Conservation (phyloP, 2,888 invertebrate genomes). For the Lutraria lutraria region DNA sequence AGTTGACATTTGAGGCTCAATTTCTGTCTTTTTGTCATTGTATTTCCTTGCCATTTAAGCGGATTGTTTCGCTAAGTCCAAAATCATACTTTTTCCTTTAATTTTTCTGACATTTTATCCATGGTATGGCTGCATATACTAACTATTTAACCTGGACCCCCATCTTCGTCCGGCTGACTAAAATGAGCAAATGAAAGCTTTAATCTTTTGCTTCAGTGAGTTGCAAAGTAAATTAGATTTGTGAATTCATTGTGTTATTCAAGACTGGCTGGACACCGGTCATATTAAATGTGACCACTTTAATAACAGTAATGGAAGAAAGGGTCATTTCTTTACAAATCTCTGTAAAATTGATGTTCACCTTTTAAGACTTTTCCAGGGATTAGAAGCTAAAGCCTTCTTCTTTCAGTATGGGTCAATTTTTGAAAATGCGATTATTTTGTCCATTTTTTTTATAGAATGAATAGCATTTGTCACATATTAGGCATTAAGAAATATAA, state of each 20-base stretch:
- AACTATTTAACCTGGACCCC: neutral
- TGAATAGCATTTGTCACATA: no score
- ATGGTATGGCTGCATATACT: neutral
- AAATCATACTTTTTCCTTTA: neutral
- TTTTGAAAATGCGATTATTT: neutral
- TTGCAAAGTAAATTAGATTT: slow-evolving; percentile 47
- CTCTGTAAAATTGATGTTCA: slow-evolving; percentile 32
- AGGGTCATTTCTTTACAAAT: slow-evolving; percentile 35
- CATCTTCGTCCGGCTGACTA: neutral
- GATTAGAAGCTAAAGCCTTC: slow-evolving; percentile 25
- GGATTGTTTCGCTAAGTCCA: neutral
- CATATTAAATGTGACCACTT: slow-evolving; percentile 32
- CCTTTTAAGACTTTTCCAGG: slow-evolving; percentile 13
- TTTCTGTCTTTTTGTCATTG: neutral
- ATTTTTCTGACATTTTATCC: slow-evolving; percentile 12
- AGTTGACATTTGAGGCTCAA: neutral
- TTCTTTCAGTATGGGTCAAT: slow-evolving; percentile 10
- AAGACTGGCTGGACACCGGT: slow-evolving; percentile 28
- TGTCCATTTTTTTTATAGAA: neutral
- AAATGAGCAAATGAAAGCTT: slow-evolving; percentile 36
- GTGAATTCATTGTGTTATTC: slow-evolving; percentile 41
- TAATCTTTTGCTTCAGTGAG: slow-evolving; percentile 28
- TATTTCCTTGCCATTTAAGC: neutral
- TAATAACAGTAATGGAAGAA: slow-evolving; percentile 18
- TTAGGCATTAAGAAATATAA: no score